Conservation (phyloP, 2,797 vertebrate genomes). For the Chromobotia macracanthus region DNA sequence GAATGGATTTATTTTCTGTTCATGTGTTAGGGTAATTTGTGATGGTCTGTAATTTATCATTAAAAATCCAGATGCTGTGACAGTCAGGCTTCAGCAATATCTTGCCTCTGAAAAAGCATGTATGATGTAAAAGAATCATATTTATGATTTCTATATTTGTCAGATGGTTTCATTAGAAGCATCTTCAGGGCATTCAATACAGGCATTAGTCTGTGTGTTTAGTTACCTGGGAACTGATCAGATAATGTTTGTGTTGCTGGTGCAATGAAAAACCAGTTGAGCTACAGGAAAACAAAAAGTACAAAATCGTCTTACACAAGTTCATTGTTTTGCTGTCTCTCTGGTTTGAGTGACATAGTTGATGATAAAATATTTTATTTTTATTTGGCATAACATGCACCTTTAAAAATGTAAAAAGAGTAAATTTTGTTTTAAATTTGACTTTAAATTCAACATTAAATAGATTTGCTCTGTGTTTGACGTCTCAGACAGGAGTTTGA, state of each 20-base stretch:
- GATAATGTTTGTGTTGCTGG: background rate
- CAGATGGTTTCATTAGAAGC: background rate
- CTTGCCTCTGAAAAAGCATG: background rate
- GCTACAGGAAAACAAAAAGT: background rate
- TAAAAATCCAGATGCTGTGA: background rate
- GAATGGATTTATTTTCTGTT: background rate
- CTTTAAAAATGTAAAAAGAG: background rate
- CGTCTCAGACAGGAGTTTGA: background rate
- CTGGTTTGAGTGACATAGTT: constrained; percentile 33
- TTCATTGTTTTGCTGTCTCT: constrained; percentile 36
- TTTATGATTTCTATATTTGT: background rate
- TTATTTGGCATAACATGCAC: background rate
- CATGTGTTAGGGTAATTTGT: background rate
- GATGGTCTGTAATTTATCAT: background rate
- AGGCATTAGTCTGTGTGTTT: background rate
- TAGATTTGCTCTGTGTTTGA: background rate
- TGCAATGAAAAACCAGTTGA: background rate
- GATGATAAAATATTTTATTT: no score
- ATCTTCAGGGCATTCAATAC: background rate
- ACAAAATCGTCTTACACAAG: constrained; percentile 28
- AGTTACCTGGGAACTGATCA: background rate
- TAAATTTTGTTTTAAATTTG: background rate
- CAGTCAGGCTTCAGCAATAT: background rate
- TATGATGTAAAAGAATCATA: no score
- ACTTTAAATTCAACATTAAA: constrained; percentile 9